phyloP scores from a whole-genome alignment of 2,113 vertebrate genomes.

The Psittacula cyanocephala region DNA sequence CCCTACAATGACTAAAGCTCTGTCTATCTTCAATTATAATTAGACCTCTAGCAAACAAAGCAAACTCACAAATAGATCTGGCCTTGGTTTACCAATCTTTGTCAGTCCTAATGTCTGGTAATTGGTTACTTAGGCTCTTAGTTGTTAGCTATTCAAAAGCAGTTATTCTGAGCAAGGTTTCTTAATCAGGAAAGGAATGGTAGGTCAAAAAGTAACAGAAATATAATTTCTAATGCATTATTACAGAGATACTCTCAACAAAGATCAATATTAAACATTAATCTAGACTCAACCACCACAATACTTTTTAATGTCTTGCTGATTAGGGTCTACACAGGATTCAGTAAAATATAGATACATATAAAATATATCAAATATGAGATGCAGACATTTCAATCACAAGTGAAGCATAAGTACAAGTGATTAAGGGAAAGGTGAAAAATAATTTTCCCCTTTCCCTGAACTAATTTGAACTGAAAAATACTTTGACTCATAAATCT shows the following conservation, averaged over 20 bases:
- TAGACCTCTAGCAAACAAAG: not conserved
- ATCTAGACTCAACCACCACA: not conserved
- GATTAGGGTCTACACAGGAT: not conserved
- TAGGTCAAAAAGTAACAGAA: not conserved
- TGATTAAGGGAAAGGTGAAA: not conserved
- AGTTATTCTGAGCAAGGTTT: not conserved
- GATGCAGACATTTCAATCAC: not conserved
- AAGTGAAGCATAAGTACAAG: not conserved
- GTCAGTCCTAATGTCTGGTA: not conserved
- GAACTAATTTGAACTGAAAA: not conserved
- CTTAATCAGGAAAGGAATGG: not conserved
- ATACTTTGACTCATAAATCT: not conserved
- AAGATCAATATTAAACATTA: not conserved
- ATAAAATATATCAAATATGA: not conserved
- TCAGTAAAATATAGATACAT: not conserved
- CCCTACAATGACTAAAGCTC: not conserved
- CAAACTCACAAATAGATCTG: not conserved
- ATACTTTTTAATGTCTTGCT: not conserved
- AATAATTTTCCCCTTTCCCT: not conserved
- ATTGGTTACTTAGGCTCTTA: not conserved
- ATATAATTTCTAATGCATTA: not conserved
- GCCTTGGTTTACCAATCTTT: not conserved
- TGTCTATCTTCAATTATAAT: slow-evolving; percentile 27
- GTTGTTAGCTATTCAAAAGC: not conserved
- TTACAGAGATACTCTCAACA: not conserved